Conservation (phyloP, 2,888 invertebrate species). For the Callosobruchus maculatus region DNA sequence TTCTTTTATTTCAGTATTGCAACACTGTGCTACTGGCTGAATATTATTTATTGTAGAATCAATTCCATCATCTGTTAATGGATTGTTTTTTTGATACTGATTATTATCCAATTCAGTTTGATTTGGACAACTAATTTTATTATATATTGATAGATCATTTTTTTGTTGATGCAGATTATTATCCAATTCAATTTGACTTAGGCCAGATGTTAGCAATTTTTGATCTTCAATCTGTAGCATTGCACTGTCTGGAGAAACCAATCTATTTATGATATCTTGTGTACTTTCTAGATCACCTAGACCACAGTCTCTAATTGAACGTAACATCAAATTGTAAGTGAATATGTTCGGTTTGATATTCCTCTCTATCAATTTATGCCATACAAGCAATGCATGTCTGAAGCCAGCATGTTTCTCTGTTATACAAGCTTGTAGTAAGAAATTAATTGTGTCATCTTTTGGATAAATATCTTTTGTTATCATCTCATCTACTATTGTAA, state of each 20-base stretch:
- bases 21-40: background rate
- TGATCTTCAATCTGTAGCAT: slow-evolving; percentile 1
- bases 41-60: too few relatives aligned
- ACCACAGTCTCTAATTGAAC: slow-evolving; percentile 76
- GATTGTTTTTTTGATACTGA: too few relatives aligned
- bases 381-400: slow-evolving; percentile 76
- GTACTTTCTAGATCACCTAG: slow-evolving; percentile 64
- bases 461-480: slow-evolving; percentile 57
- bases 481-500: slow-evolving; percentile 84
- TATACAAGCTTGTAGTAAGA: slow-evolving; percentile 80
- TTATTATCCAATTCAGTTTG: too few relatives aligned
- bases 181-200: background rate
- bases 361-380: slow-evolving; percentile 73
- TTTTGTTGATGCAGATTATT: background rate
- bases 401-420: slow-evolving; percentile 76
- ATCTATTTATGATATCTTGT: slow-evolving; percentile 45
- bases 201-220: slow-evolving; percentile 1
- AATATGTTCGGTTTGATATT: slow-evolving; percentile 66
- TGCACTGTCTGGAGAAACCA: slow-evolving; percentile 12
- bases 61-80: too few relatives aligned
- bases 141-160: background rate
- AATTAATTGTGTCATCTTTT: slow-evolving; percentile 69
- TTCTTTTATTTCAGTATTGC: background rate
- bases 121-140: background rate
- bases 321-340: slow-evolving; percentile 77